phyloP scores from a whole-genome alignment of 1,140 invertebrate species.

The Drosophila baimaii region DNA sequence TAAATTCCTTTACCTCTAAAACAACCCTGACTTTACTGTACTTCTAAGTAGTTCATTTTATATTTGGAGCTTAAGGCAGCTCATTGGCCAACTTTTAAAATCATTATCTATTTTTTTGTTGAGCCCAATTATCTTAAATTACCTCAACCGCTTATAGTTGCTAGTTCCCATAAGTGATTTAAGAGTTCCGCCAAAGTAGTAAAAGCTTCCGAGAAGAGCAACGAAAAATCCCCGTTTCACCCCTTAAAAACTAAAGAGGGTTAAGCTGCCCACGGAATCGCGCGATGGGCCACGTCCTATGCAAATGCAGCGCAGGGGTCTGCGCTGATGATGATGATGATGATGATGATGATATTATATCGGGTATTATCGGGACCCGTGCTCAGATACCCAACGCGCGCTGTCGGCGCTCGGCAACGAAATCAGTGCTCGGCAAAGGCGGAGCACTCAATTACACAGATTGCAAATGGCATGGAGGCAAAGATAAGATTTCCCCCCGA shows the following conservation, averaged over 20 bases:
- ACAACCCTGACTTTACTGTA: background rate
- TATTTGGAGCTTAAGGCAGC: background rate
- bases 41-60: background rate
- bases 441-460: slow-evolving; percentile 75
- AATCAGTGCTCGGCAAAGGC: slow-evolving; percentile 46
- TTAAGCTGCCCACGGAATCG: background rate
- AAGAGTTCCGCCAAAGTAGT: slow-evolving; percentile 1
- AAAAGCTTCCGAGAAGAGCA: slow-evolving; percentile 5
- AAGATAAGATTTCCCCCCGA: slow-evolving; percentile 64
- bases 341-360: slow-evolving; percentile 11
- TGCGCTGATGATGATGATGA: background rate
- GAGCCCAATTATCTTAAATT: background rate
- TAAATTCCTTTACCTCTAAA: background rate
- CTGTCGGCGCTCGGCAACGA: slow-evolving; percentile 30
- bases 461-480: slow-evolving; percentile 63
- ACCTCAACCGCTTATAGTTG: background rate
- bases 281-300: slow-evolving; percentile 30
- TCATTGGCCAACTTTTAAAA: background rate
- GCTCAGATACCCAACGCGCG: background rate
- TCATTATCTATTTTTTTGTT: background rate
- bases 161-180: background rate
- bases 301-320: slow-evolving; percentile 36
- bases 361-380: slow-evolving; percentile 4
- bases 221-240: slow-evolving; percentile 1
- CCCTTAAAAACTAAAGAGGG: background rate